A percentile compares a stretch with the other conserved stretches of the same genome.
These are phyloP conservation scores for Egretta garzetta DNA, from an alignment of 2,113 vertebrate species.

Conservation along the genomic window DNA sequence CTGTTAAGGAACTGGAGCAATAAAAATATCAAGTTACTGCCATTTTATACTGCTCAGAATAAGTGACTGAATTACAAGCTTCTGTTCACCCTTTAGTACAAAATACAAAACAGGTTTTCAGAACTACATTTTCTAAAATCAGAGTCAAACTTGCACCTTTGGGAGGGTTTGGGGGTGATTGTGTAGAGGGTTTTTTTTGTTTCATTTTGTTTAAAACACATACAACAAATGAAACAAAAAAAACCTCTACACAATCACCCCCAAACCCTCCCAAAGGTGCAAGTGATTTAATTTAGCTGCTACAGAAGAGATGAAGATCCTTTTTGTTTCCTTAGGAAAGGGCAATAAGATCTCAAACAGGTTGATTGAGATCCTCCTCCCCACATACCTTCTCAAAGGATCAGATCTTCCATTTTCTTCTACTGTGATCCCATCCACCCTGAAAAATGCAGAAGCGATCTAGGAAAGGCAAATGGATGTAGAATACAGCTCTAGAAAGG, in stretches of 20 bases:
- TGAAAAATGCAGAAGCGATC: neutral
- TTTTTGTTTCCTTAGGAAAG: neutral
- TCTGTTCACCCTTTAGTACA: neutral
- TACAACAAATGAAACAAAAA: neutral
- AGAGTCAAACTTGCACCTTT: neutral
- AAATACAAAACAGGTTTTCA: neutral
- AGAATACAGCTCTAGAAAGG: neutral
- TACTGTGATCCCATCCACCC: neutral
- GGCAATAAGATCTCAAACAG: neutral
- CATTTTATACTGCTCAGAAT: neutral
- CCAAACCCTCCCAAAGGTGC: neutral
- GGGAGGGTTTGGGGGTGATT: neutral
- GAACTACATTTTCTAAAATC: neutral
- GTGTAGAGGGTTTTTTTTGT: neutral
- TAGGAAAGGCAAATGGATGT: neutral
- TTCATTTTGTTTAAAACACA: neutral
- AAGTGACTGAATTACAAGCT: neutral
- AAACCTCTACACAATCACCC: neutral
- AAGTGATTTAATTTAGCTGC: too few species aligned
- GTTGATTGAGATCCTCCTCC: neutral
- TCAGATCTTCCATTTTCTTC: neutral
- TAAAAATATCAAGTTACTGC: conserved; percentile 42
- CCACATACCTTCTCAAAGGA: neutral
- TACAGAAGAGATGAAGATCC: neutral
- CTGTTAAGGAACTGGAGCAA: neutral